These are phyloP conservation scores for Lithophane semibrunnea DNA, from an alignment of 2,888 invertebrate species.

Conservation along the genomic window DNA sequence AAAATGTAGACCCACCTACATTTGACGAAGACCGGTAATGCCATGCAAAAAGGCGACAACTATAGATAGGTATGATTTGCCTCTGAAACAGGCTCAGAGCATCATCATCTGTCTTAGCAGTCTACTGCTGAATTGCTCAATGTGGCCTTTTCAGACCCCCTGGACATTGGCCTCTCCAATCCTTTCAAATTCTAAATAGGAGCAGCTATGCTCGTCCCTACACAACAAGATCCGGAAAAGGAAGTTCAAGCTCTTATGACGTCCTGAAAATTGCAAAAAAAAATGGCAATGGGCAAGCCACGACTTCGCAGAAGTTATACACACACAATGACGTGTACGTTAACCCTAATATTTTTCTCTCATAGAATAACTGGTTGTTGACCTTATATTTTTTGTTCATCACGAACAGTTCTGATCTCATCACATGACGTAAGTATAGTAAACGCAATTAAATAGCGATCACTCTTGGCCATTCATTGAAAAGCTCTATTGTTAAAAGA, in stretches of 20 bases:
- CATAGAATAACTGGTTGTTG: constrained; percentile 41
- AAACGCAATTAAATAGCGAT: constrained; percentile 62
- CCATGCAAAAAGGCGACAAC: not conserved
- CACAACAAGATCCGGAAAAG: not conserved
- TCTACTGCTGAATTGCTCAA: not conserved
- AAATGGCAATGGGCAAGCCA: constrained; percentile 17
- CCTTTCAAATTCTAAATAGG: not conserved
- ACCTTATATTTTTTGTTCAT: constrained; percentile 56
- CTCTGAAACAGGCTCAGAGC: not conserved
- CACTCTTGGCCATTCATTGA: constrained; percentile 54
- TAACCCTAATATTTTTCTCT: constrained; percentile 12
- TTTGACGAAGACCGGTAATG: not conserved
- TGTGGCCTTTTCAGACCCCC: not conserved
- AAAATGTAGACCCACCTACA: too few species aligned
- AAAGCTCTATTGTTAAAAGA: constrained; percentile 58
- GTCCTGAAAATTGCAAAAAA: not conserved
- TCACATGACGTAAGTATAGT: constrained; percentile 60
- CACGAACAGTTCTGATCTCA: constrained; percentile 61
- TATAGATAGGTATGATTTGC: not conserved
- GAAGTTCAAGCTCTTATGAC: not conserved
- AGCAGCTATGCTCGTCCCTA: not conserved
- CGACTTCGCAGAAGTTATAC: constrained; percentile 2
- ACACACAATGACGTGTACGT: not conserved
- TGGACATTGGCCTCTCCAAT: too few species aligned
- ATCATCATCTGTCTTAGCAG: not conserved